Evolutionary conservation across 2,888 invertebrate genomes (phyloP), one percentile per base, ranked within the genome.

Genomic region (Hyles lineata): DNA sequence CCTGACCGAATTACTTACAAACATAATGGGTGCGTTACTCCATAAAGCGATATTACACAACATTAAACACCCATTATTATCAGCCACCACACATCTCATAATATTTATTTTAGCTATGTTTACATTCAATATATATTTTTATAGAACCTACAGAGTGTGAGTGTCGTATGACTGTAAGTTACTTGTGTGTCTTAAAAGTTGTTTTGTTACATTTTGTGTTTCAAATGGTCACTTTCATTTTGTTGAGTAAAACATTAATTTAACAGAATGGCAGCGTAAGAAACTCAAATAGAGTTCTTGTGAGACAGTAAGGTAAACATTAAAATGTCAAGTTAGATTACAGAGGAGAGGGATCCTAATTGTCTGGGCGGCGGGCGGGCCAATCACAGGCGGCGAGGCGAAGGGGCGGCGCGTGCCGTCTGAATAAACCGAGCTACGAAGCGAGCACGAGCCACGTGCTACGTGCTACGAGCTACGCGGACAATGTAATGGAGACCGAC

Each of bases 321-420:
- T 92, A 92, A 91, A 91, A 93, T 91, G 94, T 94, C 94, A 94
- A 93, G 92, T 92, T 85, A 85, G 85, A 84, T 83, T 80, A 77
- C 79, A 85, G 89, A 87, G 85, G 89, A 85, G 88, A 85, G 89
- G 90, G 87, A 90, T 88, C 88, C 88, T 92, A 91, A 93, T 92
- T 92, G 92, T 79, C 89, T 89, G 92, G 91, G 93, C 92, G 92
- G 88, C 83, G 82, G 77, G 77, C 75, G 83, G 82, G 80, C 94
- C 94, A 94, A 94, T 94, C 84, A 85, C 84, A 79, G 80, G 81
- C 79, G 80, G 79, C 79, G 82, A 80, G 79, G 80, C 76, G 75
- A 81, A 82, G 86, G 92, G 93, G 93, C 93, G 92, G 91, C 84
- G 85, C 91, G 79, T 83, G 77, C 83, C 82, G 86, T 87, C 87